Percentiles rank a stretch among this genome's conserved stretches.
Evolutionary conservation across 2,888 invertebrate species (phyloP).

Genomic region (Zygogramma bicolorata): DNA sequence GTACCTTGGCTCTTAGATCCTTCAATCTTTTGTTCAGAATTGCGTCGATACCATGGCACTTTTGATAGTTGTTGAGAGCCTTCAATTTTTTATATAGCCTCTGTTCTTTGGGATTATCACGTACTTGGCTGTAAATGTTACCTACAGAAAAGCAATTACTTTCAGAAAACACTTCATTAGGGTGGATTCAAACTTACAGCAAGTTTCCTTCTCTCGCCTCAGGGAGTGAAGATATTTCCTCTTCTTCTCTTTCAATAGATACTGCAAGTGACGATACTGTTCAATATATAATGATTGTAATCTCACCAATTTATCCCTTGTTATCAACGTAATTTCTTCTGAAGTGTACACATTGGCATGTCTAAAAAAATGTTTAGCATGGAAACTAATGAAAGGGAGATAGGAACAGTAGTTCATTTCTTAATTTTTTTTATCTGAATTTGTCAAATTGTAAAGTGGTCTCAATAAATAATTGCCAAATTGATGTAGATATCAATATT

Average conservation of each 20-base stretch:
- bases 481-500: too few relatives aligned
- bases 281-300: slow-evolving; percentile 86
- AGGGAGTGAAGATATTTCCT: slow-evolving; percentile 79
- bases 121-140: slow-evolving; percentile 81
- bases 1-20: slow-evolving; percentile 71
- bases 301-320: slow-evolving; percentile 79
- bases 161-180: too few relatives aligned
- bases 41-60: slow-evolving; percentile 82
- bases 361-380: too few relatives aligned
- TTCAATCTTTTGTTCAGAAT: slow-evolving; percentile 83
- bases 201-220: slow-evolving; percentile 83
- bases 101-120: slow-evolving; percentile 77
- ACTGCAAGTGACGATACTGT: slow-evolving; percentile 83
- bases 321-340: slow-evolving; percentile 85
- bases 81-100: slow-evolving; percentile 84
- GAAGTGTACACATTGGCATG: slow-evolving; percentile 90
- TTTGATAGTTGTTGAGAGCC: slow-evolving; percentile 84
- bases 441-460: too few relatives aligned
- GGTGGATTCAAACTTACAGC: slow-evolving; percentile 61
- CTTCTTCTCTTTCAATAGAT: slow-evolving; percentile 78
- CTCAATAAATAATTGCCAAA: too few relatives aligned
- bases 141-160: slow-evolving; percentile 68
- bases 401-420: too few relatives aligned
- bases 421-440: too few relatives aligned
- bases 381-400: too few relatives aligned